Percentiles rank a stretch among this genome's conserved stretches.
phyloP scores from a whole-genome alignment of 1,140 invertebrate genomes.

The Luehdorfia chinensis region DNA sequence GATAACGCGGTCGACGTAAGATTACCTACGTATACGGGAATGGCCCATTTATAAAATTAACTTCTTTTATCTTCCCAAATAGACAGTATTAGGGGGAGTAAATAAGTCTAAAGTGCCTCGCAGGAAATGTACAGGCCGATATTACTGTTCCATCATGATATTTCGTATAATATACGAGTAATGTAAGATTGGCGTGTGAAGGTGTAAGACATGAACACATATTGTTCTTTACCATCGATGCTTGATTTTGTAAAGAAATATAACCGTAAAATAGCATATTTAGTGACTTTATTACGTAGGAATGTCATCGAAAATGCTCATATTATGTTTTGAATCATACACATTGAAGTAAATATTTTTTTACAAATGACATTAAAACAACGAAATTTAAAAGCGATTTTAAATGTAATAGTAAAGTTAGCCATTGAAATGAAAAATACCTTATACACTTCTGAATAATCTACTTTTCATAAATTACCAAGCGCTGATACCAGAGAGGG shows the following conservation, averaged over 20 bases:
- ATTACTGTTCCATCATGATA: conserved; percentile 38
- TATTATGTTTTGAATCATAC: too few relatives aligned
- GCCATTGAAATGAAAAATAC: conserved; percentile 59
- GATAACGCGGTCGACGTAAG: conserved; percentile 59
- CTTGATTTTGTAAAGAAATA: too few relatives aligned
- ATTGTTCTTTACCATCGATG: too few relatives aligned
- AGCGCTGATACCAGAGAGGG: conserved; percentile 54
- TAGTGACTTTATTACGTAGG: too few relatives aligned
- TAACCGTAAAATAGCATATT: too few relatives aligned
- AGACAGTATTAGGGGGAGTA: conserved; percentile 48
- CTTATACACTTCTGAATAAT: conserved; percentile 63
- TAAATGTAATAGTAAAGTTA: conserved; percentile 59
- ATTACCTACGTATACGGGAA: conserved; percentile 63
- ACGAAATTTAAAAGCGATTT: conserved; percentile 52
- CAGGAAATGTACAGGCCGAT: conserved; percentile 41
- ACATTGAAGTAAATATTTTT: too few relatives aligned
- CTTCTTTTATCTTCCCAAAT: conserved; percentile 59
- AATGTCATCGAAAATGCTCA: too few relatives aligned
- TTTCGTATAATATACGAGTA: too few relatives aligned
- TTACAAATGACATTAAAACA: too few relatives aligned
- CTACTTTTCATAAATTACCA: conserved; percentile 71
- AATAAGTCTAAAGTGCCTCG: conserved; percentile 51
- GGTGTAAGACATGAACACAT: too few relatives aligned
- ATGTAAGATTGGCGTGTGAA: too few relatives aligned
- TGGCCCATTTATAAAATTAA: conserved; percentile 68